phyloP scores from a whole-genome alignment of 1,140 invertebrate genomes.

The Drosophila kepulauana region DNA sequence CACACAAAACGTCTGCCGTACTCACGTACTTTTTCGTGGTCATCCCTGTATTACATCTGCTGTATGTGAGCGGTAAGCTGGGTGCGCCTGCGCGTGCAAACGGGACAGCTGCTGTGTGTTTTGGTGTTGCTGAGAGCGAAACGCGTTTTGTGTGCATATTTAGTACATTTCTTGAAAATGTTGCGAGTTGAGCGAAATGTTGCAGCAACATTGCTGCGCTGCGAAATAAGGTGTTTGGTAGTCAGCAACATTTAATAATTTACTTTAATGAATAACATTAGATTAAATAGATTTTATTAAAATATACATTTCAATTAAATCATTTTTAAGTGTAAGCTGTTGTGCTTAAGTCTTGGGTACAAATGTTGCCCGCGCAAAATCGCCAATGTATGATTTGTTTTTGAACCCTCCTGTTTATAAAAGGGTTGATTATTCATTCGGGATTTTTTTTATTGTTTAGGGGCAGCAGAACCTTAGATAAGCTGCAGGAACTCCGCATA shows the following conservation, averaged over 20 bases:
- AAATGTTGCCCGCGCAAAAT: constrained; percentile 11
- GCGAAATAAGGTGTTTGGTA: constrained; percentile 5
- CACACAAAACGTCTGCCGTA: constrained; percentile 21
- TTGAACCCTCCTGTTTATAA: background rate
- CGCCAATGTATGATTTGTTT: background rate
- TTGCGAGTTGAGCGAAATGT: constrained; percentile 43
- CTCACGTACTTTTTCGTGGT: constrained; percentile 21
- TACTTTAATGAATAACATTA: background rate
- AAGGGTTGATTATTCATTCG: constrained; percentile 31
- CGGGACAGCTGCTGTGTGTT: constrained; percentile 45
- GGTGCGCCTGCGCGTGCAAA: constrained; percentile 47
- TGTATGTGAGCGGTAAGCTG: constrained; percentile 45
- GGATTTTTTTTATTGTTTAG: constrained; percentile 21
- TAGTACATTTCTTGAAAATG: constrained; percentile 46
- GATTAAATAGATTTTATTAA: background rate
- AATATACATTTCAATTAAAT: background rate
- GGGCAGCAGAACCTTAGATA: constrained; percentile 35
- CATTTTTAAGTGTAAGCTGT: background rate
- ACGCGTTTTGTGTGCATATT: constrained; percentile 54
- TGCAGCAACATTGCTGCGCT: constrained; percentile 60
- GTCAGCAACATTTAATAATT: background rate
- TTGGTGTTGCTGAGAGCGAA: constrained; percentile 24
- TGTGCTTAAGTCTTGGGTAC: background rate
- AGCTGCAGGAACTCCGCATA: constrained; percentile 33
- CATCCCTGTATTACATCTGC: constrained; percentile 35